A percentile compares a stretch with the other conserved stretches of the same genome.
These are phyloP conservation scores for Lepilemur ruficaudatus DNA, from an alignment of 2,797 vertebrate genomes.

Conservation along the genomic window DNA sequence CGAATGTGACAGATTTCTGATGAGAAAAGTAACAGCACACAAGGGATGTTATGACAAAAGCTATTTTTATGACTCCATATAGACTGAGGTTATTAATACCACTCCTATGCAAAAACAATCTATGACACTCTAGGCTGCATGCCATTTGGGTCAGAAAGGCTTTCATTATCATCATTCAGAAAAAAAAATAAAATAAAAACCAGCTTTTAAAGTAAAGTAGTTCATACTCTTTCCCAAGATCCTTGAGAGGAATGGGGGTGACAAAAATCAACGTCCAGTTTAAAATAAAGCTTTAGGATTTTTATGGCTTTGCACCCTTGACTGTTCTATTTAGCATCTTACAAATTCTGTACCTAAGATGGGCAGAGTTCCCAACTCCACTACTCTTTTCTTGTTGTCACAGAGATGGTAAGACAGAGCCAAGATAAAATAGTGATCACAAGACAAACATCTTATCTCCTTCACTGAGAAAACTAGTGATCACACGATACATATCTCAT, in stretches of 20 bases:
- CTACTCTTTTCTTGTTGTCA: not conserved
- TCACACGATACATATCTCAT: not conserved
- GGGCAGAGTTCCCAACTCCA: not conserved
- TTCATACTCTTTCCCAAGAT: not conserved
- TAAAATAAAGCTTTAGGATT: constrained; percentile 7
- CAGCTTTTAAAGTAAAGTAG: constrained; percentile 37
- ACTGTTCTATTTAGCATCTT: not conserved
- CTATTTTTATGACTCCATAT: constrained; percentile 67
- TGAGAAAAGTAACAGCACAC: constrained; percentile 64
- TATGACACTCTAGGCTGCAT: not conserved
- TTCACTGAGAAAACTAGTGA: not conserved
- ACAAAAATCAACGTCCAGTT: not conserved
- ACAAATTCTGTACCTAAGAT: not conserved
- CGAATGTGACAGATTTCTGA: constrained; percentile 68
- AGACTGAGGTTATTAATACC: constrained; percentile 70
- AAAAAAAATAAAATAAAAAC: not conserved
- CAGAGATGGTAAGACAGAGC: not conserved
- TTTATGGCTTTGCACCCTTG: not conserved
- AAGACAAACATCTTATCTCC: not conserved
- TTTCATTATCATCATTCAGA: not conserved
- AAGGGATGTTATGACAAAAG: constrained; percentile 55
- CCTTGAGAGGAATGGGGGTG: not conserved
- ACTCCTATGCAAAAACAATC: constrained; percentile 49
- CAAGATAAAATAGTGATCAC: not conserved
- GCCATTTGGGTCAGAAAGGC: constrained; percentile 43